Evolutionary conservation across 2,797 vertebrate species (phyloP).

Genomic region (Gallinago nigripennis): DNA sequence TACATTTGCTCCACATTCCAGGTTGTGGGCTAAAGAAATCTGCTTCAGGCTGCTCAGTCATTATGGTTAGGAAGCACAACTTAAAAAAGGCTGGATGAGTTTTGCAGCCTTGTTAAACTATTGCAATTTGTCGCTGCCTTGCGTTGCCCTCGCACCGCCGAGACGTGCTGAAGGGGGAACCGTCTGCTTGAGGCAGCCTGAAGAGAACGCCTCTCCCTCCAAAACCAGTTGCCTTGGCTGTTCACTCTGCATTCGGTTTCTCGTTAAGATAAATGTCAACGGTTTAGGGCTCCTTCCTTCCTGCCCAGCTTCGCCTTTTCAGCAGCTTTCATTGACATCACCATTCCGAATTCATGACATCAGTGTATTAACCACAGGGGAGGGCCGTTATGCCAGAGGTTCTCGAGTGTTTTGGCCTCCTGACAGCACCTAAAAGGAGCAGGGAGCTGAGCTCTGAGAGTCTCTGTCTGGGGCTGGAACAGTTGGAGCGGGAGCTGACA

Average conservation of each 20-base stretch:
- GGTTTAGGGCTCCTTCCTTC: not conserved
- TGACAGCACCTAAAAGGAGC: slow-evolving; percentile 28
- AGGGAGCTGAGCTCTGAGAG: slow-evolving; percentile 17
- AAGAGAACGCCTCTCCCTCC: not conserved
- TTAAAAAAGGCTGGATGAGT: not conserved
- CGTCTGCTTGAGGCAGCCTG: not conserved
- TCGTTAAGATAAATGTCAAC: not conserved
- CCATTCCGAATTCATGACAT: not conserved
- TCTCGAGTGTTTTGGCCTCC: slow-evolving; percentile 22
- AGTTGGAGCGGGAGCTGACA: slow-evolving; percentile 27
- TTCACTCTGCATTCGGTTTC: not conserved
- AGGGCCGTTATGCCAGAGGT: not conserved
- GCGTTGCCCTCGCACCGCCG: not conserved
- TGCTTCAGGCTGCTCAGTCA: not conserved
- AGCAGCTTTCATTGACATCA: not conserved
- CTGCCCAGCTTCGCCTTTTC: not conserved
- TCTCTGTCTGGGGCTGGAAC: not conserved
- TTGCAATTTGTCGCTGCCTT: not conserved
- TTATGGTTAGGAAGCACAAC: not conserved
- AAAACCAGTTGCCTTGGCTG: not conserved
- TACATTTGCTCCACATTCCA: not conserved
- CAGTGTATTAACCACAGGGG: not conserved
- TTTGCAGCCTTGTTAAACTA: not conserved
- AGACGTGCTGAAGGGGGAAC: not conserved
- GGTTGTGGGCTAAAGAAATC: not conserved